Evolutionary conservation across 2,888 invertebrate species (phyloP).

Genomic region (Yponomeuta malinellus): DNA sequence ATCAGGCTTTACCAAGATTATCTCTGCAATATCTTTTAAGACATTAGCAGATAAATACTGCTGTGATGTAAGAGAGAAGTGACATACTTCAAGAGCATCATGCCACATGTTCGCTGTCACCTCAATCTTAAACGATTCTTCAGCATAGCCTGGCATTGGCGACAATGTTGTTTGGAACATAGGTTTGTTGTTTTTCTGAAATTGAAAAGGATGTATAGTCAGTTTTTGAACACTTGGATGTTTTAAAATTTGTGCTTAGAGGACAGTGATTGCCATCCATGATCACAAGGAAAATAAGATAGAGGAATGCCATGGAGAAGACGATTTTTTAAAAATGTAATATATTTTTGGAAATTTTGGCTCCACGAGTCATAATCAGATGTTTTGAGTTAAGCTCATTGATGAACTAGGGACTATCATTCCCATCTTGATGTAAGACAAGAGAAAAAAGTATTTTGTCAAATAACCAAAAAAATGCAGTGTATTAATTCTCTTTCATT

Average conservation of each 20-base stretch:
- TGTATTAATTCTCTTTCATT: no score
- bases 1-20: conserved; percentile 51
- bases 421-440: no score
- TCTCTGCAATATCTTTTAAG: conserved; percentile 55
- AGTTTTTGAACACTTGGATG: no score
- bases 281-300: conserved; percentile 9
- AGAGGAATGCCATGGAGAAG: no score
- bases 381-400: no score
- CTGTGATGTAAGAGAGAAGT: conserved; percentile 42
- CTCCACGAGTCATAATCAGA: no score
- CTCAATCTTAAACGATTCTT: conserved; percentile 55
- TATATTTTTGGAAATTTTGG: no score
- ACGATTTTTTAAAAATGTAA: no score
- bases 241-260: no score
- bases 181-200: background rate
- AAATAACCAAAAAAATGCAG: no score
- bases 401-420: no score
- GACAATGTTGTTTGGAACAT: conserved; percentile 28
- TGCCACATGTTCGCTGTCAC: conserved; percentile 54
- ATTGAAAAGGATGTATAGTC: background rate
- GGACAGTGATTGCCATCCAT: background rate
- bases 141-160: conserved; percentile 39
- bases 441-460: no score
- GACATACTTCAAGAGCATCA: conserved; percentile 60
- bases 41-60: conserved; percentile 55